Conservation (phyloP, 2,888 invertebrate species). For the Tiliacea citrago region DNA sequence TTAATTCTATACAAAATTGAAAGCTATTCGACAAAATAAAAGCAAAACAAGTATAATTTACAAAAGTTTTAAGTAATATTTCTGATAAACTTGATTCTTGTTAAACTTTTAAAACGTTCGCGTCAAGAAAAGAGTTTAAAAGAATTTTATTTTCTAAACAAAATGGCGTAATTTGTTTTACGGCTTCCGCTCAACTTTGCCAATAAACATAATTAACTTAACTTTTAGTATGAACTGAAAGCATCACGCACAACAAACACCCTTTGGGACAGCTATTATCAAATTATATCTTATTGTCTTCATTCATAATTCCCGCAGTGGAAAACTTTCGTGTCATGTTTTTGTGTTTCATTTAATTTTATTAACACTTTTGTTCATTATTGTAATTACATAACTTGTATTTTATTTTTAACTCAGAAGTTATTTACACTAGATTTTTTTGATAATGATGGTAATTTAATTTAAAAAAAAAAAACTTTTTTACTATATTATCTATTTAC, state of each 20-base stretch:
- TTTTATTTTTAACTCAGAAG: no score
- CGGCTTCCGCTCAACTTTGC: slow-evolving; percentile 57
- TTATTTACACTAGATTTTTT: no score
- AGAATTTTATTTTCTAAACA: slow-evolving; percentile 53
- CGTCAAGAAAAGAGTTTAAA: slow-evolving; percentile 49
- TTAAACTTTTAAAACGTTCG: slow-evolving; percentile 36
- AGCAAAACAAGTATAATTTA: neutral
- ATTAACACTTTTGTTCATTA: neutral
- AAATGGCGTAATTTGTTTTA: slow-evolving; percentile 59
- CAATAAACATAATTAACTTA: slow-evolving; percentile 61
- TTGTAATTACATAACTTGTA: neutral
- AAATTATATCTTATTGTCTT: slow-evolving; percentile 56
- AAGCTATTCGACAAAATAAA: neutral
- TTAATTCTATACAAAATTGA: neutral
- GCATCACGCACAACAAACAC: slow-evolving; percentile 60
- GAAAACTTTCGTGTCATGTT: slow-evolving; percentile 45
- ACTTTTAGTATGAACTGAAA: slow-evolving; percentile 58
- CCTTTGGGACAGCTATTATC: slow-evolving; percentile 56
- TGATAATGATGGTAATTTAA: no score
- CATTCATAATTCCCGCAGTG: slow-evolving; percentile 48
- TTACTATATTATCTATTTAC: neutral
- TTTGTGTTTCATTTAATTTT: slow-evolving; percentile 26
- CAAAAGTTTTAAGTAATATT: slow-evolving; percentile 38
- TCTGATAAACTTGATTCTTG: slow-evolving; percentile 38
- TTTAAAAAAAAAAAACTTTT: no score